phyloP scores from a whole-genome alignment of 2,888 invertebrate species.

The Amaurobius ferox region DNA sequence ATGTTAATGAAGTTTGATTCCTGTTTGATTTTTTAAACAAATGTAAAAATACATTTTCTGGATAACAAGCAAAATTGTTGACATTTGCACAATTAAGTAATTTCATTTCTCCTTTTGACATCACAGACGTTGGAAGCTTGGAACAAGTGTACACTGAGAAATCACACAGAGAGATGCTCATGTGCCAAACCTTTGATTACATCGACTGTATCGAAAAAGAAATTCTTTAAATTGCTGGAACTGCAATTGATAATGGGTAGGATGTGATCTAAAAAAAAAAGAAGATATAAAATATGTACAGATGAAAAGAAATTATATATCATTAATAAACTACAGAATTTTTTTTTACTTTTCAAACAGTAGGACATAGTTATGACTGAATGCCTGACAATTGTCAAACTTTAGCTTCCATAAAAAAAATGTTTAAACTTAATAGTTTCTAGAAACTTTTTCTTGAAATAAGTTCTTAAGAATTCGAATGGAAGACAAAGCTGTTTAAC shows the following conservation, averaged over 20 bases:
- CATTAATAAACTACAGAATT: too few relatives aligned
- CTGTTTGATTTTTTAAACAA: conserved; percentile 36
- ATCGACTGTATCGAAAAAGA: conserved; percentile 79
- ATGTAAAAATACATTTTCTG: conserved; percentile 66
- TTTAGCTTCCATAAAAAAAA: too few relatives aligned
- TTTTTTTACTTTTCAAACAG: too few relatives aligned
- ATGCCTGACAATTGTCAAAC: too few relatives aligned
- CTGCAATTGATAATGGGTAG: conserved; percentile 79
- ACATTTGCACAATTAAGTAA: conserved; percentile 59
- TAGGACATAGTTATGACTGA: too few relatives aligned
- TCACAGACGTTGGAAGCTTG: conserved; percentile 61
- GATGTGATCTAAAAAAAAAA: conserved; percentile 75
- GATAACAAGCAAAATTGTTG: conserved; percentile 11
- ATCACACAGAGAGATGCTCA: conserved; percentile 31
- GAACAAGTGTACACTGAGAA: conserved; percentile 24
- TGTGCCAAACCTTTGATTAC: conserved; percentile 62
- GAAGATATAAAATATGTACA: conserved; percentile 70
- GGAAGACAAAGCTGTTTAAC: too few relatives aligned
- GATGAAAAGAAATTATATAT: too few relatives aligned
- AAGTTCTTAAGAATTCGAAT: too few relatives aligned
- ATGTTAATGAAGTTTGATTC: not conserved
- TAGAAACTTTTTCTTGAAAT: too few relatives aligned
- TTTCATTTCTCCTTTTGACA: conserved; percentile 23
- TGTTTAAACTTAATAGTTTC: too few relatives aligned
- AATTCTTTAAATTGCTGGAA: conserved; percentile 80